Conservation (phyloP, 2,113 vertebrate genomes). For the Chauna torquata region DNA sequence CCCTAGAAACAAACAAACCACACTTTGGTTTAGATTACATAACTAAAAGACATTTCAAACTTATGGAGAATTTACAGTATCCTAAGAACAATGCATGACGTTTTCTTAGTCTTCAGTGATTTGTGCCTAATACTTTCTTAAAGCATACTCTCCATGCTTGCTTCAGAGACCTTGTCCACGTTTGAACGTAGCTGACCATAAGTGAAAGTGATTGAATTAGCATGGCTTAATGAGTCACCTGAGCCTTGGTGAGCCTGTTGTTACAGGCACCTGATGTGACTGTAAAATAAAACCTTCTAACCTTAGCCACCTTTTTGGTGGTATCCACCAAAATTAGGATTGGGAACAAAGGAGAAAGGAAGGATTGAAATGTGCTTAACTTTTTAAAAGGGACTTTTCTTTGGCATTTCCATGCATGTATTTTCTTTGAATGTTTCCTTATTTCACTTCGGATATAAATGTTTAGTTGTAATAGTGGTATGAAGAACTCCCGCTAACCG, state of each 20-base stretch:
- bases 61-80: not conserved
- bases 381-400: not conserved
- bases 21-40: not conserved
- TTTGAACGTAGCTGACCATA: fast-evolving
- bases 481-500: not conserved
- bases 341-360: not conserved
- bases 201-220: not conserved
- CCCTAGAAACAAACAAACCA: not conserved
- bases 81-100: not conserved
- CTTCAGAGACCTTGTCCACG: not conserved
- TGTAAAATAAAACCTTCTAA: not conserved
- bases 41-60: not conserved
- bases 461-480: not conserved
- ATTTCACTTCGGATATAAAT: not conserved
- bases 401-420: not conserved
- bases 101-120: not conserved
- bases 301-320: not conserved
- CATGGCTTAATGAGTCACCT: not conserved
- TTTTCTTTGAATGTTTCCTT: not conserved
- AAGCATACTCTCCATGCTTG: not conserved
- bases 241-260: not conserved
- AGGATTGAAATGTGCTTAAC: not conserved
- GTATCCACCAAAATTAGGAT: too few species aligned
- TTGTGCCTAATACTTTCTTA: not conserved
- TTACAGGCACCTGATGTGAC: not conserved